These are phyloP conservation scores for Malurus alboscapulatus DNA, from an alignment of 2,113 vertebrate species.

Conservation along the genomic window DNA sequence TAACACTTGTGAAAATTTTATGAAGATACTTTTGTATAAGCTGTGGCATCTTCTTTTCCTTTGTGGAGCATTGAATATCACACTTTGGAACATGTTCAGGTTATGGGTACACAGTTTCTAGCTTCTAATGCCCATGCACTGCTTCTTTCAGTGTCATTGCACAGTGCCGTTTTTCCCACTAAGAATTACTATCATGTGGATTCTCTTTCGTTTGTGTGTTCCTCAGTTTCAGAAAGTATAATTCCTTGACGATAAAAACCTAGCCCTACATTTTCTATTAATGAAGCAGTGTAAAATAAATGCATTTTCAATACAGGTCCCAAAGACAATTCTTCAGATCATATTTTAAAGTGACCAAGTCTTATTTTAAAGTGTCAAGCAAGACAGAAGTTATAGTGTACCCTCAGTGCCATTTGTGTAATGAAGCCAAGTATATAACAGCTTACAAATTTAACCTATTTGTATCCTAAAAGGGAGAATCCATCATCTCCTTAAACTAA, in stretches of 20 bases:
- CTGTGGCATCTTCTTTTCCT: slow-evolving; percentile 86
- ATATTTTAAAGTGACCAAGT: slow-evolving; percentile 76
- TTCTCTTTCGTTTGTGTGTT: slow-evolving; percentile 56
- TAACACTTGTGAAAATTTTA: slow-evolving; percentile 93
- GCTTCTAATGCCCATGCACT: slow-evolving; percentile 73
- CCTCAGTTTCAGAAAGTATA: slow-evolving; percentile 69
- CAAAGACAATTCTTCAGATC: slow-evolving; percentile 79
- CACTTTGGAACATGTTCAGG: slow-evolving; percentile 80
- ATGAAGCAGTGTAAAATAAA: slow-evolving; percentile 79
- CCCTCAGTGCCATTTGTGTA: slow-evolving; percentile 77
- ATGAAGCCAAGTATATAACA: slow-evolving; percentile 68
- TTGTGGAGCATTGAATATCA: slow-evolving; percentile 81
- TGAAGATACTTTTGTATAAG: slow-evolving; percentile 88
- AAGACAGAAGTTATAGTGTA: slow-evolving; percentile 59
- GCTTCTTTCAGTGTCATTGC: slow-evolving; percentile 69
- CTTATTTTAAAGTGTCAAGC: slow-evolving; percentile 75
- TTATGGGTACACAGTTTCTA: slow-evolving; percentile 72
- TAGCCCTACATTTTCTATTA: slow-evolving; percentile 55
- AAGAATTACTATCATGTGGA: slow-evolving; percentile 75
- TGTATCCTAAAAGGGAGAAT: slow-evolving; percentile 53
- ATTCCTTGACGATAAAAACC: slow-evolving; percentile 63
- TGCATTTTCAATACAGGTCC: slow-evolving; percentile 73
- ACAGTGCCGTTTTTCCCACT: slow-evolving; percentile 66
- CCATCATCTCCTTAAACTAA: slow-evolving; percentile 41
- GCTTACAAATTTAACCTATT: slow-evolving; percentile 57